A percentile compares a stretch with the other conserved stretches of the same genome.
These are phyloP conservation scores for Ophioninae sp. DNA, from an alignment of 2,888 invertebrate species.

Conservation along the genomic window DNA sequence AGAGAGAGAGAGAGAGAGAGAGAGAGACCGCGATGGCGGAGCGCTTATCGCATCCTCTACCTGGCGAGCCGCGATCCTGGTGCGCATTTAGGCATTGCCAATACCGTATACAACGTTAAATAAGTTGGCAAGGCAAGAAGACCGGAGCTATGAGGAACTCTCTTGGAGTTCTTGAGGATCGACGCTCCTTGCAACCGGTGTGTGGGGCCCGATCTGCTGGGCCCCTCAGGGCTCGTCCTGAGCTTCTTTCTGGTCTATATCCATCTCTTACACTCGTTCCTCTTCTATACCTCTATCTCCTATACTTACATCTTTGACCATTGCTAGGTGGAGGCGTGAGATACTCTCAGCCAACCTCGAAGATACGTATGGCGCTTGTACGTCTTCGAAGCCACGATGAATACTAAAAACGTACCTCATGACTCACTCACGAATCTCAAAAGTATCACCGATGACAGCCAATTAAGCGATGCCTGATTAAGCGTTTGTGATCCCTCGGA, in stretches of 20 bases:
- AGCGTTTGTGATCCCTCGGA: slow-evolving; percentile 26
- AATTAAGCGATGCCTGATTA: slow-evolving; percentile 55
- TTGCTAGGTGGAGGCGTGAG: slow-evolving; percentile 53
- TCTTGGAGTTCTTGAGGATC: slow-evolving; percentile 48
- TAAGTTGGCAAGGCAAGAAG: slow-evolving; percentile 27
- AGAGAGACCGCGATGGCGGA: no score
- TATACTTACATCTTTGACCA: slow-evolving; percentile 16
- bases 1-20: slow-evolving; percentile 1
- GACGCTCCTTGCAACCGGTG: slow-evolving; percentile 56
- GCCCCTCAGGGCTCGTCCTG: slow-evolving; percentile 36
- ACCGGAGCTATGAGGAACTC: slow-evolving; percentile 55
- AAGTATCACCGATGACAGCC: slow-evolving; percentile 56
- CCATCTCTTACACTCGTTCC: slow-evolving; percentile 15
- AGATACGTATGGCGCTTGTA: slow-evolving; percentile 26
- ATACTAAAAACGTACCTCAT: slow-evolving; percentile 47
- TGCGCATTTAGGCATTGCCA: slow-evolving; percentile 56
- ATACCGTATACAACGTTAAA: slow-evolving; percentile 46
- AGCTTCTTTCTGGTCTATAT: slow-evolving; percentile 44
- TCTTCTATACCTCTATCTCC: slow-evolving; percentile 28
- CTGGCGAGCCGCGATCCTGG: slow-evolving; percentile 31
- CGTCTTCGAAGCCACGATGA: slow-evolving; percentile 27
- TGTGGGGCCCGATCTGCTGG: slow-evolving; percentile 50
- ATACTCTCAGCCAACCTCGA: slow-evolving; percentile 37
- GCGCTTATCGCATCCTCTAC: slow-evolving; percentile 53
- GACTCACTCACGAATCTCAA: slow-evolving; percentile 53